Evolutionary conservation across 2,797 vertebrate species (phyloP).

Genomic region (Loris lydekkerianus): DNA sequence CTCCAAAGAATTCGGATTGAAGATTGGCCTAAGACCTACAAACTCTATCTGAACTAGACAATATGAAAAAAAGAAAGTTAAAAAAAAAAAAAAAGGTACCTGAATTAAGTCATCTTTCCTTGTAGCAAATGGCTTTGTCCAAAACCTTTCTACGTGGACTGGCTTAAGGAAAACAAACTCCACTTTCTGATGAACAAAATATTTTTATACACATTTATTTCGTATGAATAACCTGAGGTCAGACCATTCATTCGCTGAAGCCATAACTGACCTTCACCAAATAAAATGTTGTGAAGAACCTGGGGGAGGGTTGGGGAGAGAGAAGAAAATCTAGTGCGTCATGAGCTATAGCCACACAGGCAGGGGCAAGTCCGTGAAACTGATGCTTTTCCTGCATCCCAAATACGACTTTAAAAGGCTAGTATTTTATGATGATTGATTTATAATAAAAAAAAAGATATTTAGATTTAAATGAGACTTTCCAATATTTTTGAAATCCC

Average conservation of each 20-base stretch:
- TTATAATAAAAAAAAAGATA: constrained; percentile 89
- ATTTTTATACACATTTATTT: constrained; percentile 90
- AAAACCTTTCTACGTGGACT: constrained; percentile 84
- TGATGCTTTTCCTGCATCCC: constrained; percentile 85
- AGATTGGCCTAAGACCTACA: constrained; percentile 80
- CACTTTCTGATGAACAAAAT: constrained; percentile 87
- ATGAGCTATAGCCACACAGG: constrained; percentile 76
- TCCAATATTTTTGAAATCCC: constrained; percentile 91
- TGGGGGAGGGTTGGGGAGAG: constrained; percentile 78
- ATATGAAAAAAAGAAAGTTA: constrained; percentile 76
- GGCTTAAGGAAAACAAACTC: constrained; percentile 84
- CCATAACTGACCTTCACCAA: constrained; percentile 92
- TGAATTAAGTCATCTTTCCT: constrained; percentile 78
- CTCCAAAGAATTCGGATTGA: constrained; percentile 83
- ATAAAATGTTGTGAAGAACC: constrained; percentile 86
- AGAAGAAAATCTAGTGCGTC: constrained; percentile 76
- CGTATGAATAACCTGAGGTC: constrained; percentile 86
- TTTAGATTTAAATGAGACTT: constrained; percentile 91
- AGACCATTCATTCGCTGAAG: constrained; percentile 88
- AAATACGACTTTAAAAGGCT: constrained; percentile 86
- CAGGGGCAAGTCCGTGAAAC: constrained; percentile 82
- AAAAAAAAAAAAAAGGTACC: constrained; percentile 73
- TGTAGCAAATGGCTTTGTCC: constrained; percentile 84
- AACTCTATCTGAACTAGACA: constrained; percentile 79
- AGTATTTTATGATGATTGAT: constrained; percentile 90